These are phyloP conservation scores for Orgyia antiqua DNA, from an alignment of 2,888 invertebrate genomes.

Conservation along the genomic window DNA sequence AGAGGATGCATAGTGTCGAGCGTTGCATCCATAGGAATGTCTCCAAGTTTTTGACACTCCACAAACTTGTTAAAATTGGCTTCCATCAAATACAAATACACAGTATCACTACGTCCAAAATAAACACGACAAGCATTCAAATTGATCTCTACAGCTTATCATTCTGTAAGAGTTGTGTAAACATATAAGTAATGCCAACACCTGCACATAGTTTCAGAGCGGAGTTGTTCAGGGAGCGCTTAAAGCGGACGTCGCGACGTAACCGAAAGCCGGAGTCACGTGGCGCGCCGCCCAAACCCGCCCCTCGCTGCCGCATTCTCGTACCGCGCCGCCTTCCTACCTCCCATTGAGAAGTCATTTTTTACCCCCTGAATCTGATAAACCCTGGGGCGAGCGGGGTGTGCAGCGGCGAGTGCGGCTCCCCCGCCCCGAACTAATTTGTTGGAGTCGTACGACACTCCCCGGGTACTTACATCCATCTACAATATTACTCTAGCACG, in stretches of 20 bases:
- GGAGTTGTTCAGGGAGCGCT: conserved; percentile 32
- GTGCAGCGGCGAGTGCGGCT: conserved; percentile 48
- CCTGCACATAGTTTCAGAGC: conserved; percentile 39
- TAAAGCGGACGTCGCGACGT: conserved; percentile 49
- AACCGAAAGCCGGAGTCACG: conserved; percentile 52
- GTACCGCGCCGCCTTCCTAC: conserved; percentile 57
- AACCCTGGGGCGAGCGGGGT: conserved; percentile 51
- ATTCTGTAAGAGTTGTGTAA: conserved; percentile 38
- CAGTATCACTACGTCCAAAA: conserved; percentile 38
- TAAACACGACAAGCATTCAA: conserved; percentile 42
- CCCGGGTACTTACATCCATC: conserved; percentile 77
- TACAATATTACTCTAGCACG: conserved; percentile 76
- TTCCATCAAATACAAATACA: conserved; percentile 44
- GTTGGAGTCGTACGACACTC: conserved; percentile 75
- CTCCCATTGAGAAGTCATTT: conserved; percentile 77
- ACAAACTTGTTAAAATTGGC: conserved; percentile 46
- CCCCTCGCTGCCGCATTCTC: conserved; percentile 49
- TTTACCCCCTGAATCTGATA: conserved; percentile 77
- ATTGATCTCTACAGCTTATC: conserved; percentile 33
- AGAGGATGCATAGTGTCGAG: conserved; percentile 60
- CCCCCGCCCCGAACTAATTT: conserved; percentile 79
- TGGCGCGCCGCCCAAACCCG: conserved; percentile 72
- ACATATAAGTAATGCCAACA: conserved; percentile 31
- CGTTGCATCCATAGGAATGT: conserved; percentile 45
- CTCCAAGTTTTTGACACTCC: conserved; percentile 48